Percentiles rank a stretch among this genome's conserved stretches.
Conservation (phyloP, 2,888 invertebrate genomes). For the Disparrhopalites patrizii region DNA sequence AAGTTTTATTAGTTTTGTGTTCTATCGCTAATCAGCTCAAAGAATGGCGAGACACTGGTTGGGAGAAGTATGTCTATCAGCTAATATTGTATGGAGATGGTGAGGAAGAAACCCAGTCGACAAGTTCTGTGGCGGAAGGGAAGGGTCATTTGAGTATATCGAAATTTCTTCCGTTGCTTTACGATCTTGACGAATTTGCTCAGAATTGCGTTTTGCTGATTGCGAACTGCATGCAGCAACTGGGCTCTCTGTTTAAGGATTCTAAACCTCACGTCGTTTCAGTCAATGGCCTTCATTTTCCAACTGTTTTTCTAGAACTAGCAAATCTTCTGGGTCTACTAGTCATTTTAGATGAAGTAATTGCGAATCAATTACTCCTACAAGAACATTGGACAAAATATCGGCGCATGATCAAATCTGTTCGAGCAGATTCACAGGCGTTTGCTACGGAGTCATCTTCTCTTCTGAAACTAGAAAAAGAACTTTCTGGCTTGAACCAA, state of each 20-base stretch:
- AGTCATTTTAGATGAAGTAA: slow-evolving; percentile 64
- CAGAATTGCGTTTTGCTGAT: slow-evolving; percentile 68
- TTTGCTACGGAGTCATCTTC: slow-evolving; percentile 59
- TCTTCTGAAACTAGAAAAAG: slow-evolving; percentile 65
- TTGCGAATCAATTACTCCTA: slow-evolving; percentile 58
- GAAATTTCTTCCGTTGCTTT: slow-evolving; percentile 54
- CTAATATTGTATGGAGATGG: slow-evolving; percentile 45
- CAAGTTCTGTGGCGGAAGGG: slow-evolving; percentile 50
- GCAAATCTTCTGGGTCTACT: slow-evolving; percentile 55
- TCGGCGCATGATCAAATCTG: slow-evolving; percentile 66
- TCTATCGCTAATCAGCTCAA: slow-evolving; percentile 39
- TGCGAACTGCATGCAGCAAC: slow-evolving; percentile 67
- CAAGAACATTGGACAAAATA: slow-evolving; percentile 73
- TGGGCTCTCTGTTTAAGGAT: slow-evolving; percentile 63
- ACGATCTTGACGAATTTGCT: slow-evolving; percentile 64
- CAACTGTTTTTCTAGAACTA: slow-evolving; percentile 50
- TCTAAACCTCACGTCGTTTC: slow-evolving; percentile 51
- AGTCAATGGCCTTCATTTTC: slow-evolving; percentile 41
- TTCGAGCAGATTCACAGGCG: slow-evolving; percentile 62
- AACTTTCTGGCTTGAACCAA: slow-evolving; percentile 65
- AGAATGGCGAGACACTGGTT: slow-evolving; percentile 33
- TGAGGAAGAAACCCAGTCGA: background rate
- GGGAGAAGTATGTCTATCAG: slow-evolving; percentile 30
- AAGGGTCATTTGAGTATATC: slow-evolving; percentile 55
- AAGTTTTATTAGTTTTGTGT: slow-evolving; percentile 44